phyloP scores from a whole-genome alignment of 37 sponge, comb jelly and placozoan genomes.

The Theonella swinhoei region DNA sequence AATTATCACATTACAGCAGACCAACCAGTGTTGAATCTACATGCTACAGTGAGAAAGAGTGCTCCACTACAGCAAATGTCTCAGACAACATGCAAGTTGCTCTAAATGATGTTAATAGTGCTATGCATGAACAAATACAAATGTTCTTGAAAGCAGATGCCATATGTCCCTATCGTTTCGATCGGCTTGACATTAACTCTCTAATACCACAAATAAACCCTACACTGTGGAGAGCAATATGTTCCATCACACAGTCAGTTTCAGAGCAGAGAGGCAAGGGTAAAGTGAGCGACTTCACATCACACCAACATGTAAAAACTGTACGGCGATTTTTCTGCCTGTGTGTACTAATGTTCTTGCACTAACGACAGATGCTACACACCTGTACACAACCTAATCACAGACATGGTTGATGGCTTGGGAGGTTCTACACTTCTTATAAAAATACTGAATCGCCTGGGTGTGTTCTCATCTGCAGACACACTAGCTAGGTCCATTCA shows the following conservation, averaged over 20 bases:
- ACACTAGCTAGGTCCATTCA: conserved; percentile 22
- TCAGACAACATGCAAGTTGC: no score
- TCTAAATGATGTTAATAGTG: no score
- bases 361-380: conserved; percentile 11
- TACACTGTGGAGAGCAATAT: conserved; percentile 15
- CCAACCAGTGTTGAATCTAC: no score
- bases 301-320: conserved; percentile 2
- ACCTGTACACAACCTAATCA: conserved; percentile 22
- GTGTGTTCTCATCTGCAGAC: conserved; percentile 25
- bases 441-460: conserved; percentile 9
- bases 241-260: background rate
- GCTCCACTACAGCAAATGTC: no score
- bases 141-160: no score
- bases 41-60: no score
- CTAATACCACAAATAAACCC: conserved; percentile 4
- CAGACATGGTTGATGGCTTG: conserved; percentile 17
- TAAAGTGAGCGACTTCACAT: background rate
- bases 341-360: no score
- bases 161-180: no score
- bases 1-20: no score
- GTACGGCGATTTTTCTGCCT: no score
- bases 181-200: no score
- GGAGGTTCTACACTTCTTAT: conserved; percentile 22
- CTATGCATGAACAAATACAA: no score
- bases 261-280: background rate